phyloP scores from a whole-genome alignment of 2,797 vertebrate species.

The Coreius guichenoti region DNA sequence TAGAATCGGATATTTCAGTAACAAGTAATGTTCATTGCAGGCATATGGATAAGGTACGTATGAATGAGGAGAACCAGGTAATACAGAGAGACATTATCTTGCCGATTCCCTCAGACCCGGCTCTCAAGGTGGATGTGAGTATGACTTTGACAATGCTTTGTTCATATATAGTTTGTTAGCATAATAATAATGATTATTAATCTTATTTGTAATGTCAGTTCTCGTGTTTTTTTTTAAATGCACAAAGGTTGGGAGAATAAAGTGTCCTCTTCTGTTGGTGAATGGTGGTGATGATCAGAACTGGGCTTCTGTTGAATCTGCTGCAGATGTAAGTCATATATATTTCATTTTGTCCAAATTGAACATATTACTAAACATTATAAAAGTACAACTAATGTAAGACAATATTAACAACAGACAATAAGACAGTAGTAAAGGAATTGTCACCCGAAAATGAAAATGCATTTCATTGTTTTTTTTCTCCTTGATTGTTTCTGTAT shows the following conservation, averaged over 20 bases:
- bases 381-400: not conserved
- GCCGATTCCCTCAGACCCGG: conserved; percentile 52
- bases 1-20: not conserved
- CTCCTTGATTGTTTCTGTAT: not conserved
- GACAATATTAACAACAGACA: not conserved
- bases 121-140: conserved; percentile 69
- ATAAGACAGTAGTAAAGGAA: not conserved
- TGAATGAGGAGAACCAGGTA: conserved; percentile 66
- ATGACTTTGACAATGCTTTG: not conserved
- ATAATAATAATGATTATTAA: not conserved
- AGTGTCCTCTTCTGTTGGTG: conserved; percentile 74
- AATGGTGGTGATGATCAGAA: conserved; percentile 76
- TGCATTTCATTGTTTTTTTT: not conserved
- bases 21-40: conserved; percentile 53
- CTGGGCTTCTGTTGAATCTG: conserved; percentile 65
- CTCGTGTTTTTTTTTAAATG: not conserved
- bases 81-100: conserved; percentile 63
- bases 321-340: conserved; percentile 72
- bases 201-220: not conserved
- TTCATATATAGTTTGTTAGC: not conserved
- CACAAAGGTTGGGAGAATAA: conserved; percentile 72
- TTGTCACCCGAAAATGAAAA: not conserved
- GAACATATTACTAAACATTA: not conserved
- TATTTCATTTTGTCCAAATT: not conserved
- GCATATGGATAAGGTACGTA: accelerated